phyloP scores from a whole-genome alignment of 2,113 vertebrate genomes.

The Acrocephalus kingi region DNA sequence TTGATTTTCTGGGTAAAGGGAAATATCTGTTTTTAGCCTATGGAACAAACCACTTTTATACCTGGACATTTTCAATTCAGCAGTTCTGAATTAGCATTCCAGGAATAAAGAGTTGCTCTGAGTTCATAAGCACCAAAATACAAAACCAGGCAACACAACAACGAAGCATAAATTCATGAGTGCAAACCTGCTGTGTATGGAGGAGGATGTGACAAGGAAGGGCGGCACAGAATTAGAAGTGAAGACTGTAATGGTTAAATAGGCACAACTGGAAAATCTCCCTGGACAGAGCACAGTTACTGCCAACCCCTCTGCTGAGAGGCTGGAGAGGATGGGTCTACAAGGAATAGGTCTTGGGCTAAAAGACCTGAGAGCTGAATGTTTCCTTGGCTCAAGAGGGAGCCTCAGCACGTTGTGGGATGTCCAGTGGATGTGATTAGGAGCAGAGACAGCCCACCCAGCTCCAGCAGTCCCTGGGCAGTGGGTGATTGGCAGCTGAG shows the following conservation, averaged over 20 bases:
- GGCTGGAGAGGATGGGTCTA: neutral
- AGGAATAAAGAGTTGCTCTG: neutral
- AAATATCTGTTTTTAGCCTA: neutral
- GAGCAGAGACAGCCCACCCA: neutral
- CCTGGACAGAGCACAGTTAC: neutral
- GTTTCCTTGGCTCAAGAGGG: accelerated
- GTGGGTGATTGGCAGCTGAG: neutral
- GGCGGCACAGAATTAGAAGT: neutral
- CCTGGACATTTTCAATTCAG: neutral
- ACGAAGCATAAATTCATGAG: neutral
- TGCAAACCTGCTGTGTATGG: neutral
- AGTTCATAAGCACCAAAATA: neutral
- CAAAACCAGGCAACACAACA: neutral
- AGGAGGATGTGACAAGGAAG: neutral
- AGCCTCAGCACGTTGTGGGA: accelerated
- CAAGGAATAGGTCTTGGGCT: neutral
- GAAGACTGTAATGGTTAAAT: neutral
- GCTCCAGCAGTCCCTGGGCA: neutral
- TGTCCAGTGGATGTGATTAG: neutral
- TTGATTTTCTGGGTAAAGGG: neutral
- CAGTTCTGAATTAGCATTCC: neutral
- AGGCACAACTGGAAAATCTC: neutral
- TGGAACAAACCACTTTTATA: neutral
- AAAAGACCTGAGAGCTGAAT: neutral
- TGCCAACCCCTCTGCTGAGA: neutral